Base-by-base conservation (phyloP, 1,140 invertebrate genomes). In the Pogonomyrmex californicus region DNA sequence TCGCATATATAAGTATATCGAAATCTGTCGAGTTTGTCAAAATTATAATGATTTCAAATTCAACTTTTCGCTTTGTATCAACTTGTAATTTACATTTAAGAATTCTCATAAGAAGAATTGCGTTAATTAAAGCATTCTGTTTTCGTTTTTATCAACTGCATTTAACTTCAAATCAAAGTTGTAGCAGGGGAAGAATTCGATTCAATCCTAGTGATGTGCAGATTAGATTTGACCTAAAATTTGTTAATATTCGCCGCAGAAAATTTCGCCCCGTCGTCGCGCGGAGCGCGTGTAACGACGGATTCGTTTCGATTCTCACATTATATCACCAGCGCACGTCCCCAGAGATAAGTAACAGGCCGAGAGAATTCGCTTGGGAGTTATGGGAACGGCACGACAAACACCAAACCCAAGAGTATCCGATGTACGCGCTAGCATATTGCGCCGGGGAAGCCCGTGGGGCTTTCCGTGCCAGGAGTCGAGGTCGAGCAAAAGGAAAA, bases 371-470 rank as follows among this genome's bases (percentile, higher is more conserved):
- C 93, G 73, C 91, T 30, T 68, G 93, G 91, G 94, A 93, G 82
- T 92, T 93, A 93, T 95, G 94, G 93, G 94, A 95, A 95, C 93
- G 78, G 90, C 78, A 87, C 65, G 86, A 85, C 86, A 91, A 94
- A 85, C 86, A 91, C 66, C 88, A 87, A 91, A 90, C 91, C 92
- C 94, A 92, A 91, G 92, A 92, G 93, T 94, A 93, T 94, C 89
- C 88, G 68, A 90, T 92, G 90, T 93, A 92, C 89, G 62, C 60
- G 71, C 62, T 90, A 95, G 94, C 94, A 95, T 95, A 95, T 95
- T 95, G 94, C 79, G 66, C 92, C 73, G 73, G 88, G 88, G 86
- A 85, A 85, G 86, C 90, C 93, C 93, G 87, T 89, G 87, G 94
- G 93, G 92, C 91, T 91, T 92, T 91, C 87, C 91, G 91, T 91